Base-by-base conservation (phyloP, 2,888 invertebrate species). In the Megastigmus dorsalis region DNA sequence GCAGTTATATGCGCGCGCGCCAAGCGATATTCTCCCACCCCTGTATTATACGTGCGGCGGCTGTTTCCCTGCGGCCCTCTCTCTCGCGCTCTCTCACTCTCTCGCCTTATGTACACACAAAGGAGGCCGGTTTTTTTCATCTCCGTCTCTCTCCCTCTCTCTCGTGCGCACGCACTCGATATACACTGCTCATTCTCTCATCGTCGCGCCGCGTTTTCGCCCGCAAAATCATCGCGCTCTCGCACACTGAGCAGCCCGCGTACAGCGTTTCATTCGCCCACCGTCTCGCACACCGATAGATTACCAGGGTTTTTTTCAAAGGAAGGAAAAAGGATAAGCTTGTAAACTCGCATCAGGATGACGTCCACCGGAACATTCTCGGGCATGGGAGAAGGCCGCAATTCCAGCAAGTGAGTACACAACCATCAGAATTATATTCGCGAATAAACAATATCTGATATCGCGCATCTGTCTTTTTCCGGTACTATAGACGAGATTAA, bases 321-420 rank as follows among this genome's bases (percentile, higher is more conserved):
- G 10, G 41, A 9, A 41, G 33, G n/a, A 18, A 30, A 28, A 36
- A 48, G n/a, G 9, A n/a, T 10, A 54, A 57, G 18, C 26, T n/a
- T n/a, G n/a, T n/a, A n/a, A n/a, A n/a, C n/a, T n/a, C n/a, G n/a
- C n/a, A n/a, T n/a, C 18, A 87, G 82, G 82, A 92, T 92, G 92
- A 92, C 92, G 84, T 93, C 92, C 60, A 92, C 92, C 45, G 87
- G 90, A 65, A 90, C 91, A 74, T 92, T 90, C 82, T 89, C 91
- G 77, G 92, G 92, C 74, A 82, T 92, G 77, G 89, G 89, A 54
- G 90, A 91, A 80, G 90, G 90, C 76, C 92, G 91, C 84, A 91
- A 92, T 83, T 92, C 92, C 50, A 92, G 93, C 89, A 92, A 91
- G 91, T 91, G 85, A 90, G 91, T 90, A 76, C 59, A 55, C n/a